phyloP scores from a whole-genome alignment of 2,113 vertebrate species.

The Turnix velox region DNA sequence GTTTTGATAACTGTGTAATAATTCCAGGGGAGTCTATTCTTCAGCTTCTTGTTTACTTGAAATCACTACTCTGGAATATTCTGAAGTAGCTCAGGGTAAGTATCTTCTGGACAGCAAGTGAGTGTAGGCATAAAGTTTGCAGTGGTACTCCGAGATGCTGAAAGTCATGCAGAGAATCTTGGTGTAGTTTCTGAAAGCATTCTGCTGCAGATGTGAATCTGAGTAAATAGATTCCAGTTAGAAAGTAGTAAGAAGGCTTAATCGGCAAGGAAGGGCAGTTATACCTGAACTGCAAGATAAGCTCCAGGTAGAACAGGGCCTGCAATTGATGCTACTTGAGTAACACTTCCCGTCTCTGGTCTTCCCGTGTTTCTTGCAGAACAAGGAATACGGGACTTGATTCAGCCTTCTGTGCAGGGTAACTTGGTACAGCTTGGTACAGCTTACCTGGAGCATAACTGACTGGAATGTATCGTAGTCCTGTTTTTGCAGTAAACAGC shows the following conservation, averaged over 20 bases:
- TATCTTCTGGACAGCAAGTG: neutral
- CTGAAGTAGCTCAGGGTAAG: neutral
- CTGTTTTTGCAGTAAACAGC: neutral
- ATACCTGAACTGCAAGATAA: neutral
- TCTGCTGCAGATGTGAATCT: neutral
- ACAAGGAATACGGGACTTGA: neutral
- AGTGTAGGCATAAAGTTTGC: neutral
- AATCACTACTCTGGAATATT: neutral
- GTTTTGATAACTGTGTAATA: neutral
- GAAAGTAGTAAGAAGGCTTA: neutral
- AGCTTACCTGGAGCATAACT: neutral
- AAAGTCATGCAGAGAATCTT: neutral
- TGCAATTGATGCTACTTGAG: neutral
- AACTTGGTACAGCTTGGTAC: neutral
- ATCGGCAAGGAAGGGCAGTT: neutral
- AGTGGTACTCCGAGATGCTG: neutral
- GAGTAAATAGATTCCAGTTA: neutral
- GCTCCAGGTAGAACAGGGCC: neutral
- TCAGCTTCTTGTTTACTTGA: neutral
- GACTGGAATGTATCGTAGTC: neutral
- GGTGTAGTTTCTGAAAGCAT: neutral
- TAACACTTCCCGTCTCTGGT: neutral
- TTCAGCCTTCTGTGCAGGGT: neutral
- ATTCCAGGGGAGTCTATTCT: neutral
- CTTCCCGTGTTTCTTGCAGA: neutral